These are phyloP conservation scores for Cynopterus brachyotis DNA, from an alignment of 2,113 vertebrate genomes.

Conservation along the genomic window DNA sequence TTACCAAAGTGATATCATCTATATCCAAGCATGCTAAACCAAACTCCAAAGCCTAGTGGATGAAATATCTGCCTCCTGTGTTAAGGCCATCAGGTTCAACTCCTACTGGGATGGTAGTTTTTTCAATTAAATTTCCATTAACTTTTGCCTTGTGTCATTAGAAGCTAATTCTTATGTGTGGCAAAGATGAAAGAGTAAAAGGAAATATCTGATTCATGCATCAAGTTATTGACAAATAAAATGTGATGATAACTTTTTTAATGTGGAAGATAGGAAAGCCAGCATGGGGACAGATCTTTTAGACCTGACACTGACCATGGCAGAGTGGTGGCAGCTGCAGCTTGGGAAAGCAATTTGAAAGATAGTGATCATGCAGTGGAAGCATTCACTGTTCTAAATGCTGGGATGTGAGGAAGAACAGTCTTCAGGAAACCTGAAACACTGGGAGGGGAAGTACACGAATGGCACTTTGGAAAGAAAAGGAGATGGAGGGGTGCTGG, in stretches of 20 bases:
- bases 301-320: background rate
- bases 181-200: conserved; percentile 65
- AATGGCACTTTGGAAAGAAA: background rate
- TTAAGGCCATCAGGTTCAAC: conserved; percentile 64
- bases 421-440: background rate
- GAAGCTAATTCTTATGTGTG: conserved; percentile 66
- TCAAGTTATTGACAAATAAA: conserved; percentile 58
- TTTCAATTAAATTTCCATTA: conserved; percentile 79
- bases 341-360: conserved; percentile 49
- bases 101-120: conserved; percentile 68
- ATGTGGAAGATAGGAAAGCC: background rate
- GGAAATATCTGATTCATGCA: conserved; percentile 46
- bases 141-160: conserved; percentile 75
- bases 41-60: background rate
- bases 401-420: background rate
- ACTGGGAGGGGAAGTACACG: rapidly evolving
- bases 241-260: conserved; percentile 59
- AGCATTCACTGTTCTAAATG: background rate
- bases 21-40: conserved; percentile 19
- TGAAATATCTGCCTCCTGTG: conserved; percentile 40
- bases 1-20: conserved; percentile 58
- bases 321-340: background rate
- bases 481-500: background rate
- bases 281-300: conserved; percentile 13
- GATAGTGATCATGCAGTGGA: background rate